Base-by-base conservation (phyloP, 2,113 vertebrate genomes). In the Nothobranchius kuhntae region DNA sequence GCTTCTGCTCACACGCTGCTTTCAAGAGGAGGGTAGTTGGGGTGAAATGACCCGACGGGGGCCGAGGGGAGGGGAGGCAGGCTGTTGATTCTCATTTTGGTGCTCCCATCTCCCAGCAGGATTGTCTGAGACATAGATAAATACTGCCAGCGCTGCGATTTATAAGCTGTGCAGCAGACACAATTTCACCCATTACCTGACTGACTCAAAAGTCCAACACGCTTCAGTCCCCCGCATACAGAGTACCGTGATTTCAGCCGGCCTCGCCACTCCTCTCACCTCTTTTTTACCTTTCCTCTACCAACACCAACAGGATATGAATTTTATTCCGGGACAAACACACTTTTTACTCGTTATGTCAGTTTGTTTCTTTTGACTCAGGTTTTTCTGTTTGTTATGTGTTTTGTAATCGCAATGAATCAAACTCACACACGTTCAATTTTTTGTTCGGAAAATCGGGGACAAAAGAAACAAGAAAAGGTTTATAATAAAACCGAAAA, bases 1-100 rank as follows among this genome's bases (percentile, higher is more conserved):
- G 75, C 69, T 75, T 87, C 87, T 89, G 61, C 81, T 87, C 82
- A 82, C 73, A 74, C 63, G 78, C 64, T 77, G 75, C 85, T 63
- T 70, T 81, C 8, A 42, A 67, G 73, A 65, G 69, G 66, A 65
- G 68, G 72, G 75, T 55, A 53, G 50, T 53, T 48, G 65, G 81
- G 82, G 78, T 78, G 75, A 75, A 85, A 80, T 77, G 83, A 86
- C 85, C 85, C 80, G 86, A 83, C 38, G 54, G 78, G 65, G 69
- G 75, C 73, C 58, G 80, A 82, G 68, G 70, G 69, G 80, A 61
- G 78, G 73, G 75, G 85, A 77, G 53, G 71, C 77, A 57, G 61
- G 84, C 84, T 88, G 91, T 89, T 92, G 84, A 86, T 89, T 91
- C 83, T 88, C 84, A 89, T 88, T 90, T 86, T 75, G 76, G 74